These are phyloP conservation scores for Calyptommatus sinebrachiatus DNA, from an alignment of 2,113 vertebrate genomes.

Conservation along the genomic window DNA sequence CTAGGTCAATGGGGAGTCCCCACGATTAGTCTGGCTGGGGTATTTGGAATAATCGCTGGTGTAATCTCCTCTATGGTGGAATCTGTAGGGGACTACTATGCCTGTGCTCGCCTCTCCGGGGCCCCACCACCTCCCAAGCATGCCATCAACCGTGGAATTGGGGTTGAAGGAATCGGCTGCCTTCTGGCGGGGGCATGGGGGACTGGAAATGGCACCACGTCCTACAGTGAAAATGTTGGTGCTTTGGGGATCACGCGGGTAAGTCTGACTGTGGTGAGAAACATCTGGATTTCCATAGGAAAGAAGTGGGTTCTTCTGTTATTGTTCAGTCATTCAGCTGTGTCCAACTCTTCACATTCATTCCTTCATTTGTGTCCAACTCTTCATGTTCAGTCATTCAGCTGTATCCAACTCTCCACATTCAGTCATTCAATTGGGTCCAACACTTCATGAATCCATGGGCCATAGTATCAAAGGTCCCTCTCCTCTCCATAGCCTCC, in stretches of 20 bases:
- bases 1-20: conserved; percentile 94
- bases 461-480: no score
- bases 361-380: no score
- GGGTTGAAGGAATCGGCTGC: conserved; percentile 91
- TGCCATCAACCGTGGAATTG: conserved; percentile 89
- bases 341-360: no score
- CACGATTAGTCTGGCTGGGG: conserved; percentile 88
- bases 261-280: conserved; percentile 15
- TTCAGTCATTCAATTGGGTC: no score
- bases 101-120: conserved; percentile 88
- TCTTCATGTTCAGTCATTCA: no score
- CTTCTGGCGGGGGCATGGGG: conserved; percentile 94
- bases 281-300: background rate
- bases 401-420: no score
- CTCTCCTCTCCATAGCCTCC: no score
- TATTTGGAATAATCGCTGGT: conserved; percentile 90
- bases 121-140: conserved; percentile 88
- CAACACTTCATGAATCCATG: no score
- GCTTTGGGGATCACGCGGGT: conserved; percentile 94
- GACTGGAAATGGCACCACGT: conserved; percentile 91
- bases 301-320: background rate
- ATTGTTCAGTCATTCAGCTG: no score
- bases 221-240: conserved; percentile 93
- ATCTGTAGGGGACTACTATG: conserved; percentile 92
- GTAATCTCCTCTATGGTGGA: conserved; percentile 95